These are phyloP conservation scores for Euzophera pinguis DNA, from an alignment of 2,888 invertebrate genomes.

Conservation along the genomic window DNA sequence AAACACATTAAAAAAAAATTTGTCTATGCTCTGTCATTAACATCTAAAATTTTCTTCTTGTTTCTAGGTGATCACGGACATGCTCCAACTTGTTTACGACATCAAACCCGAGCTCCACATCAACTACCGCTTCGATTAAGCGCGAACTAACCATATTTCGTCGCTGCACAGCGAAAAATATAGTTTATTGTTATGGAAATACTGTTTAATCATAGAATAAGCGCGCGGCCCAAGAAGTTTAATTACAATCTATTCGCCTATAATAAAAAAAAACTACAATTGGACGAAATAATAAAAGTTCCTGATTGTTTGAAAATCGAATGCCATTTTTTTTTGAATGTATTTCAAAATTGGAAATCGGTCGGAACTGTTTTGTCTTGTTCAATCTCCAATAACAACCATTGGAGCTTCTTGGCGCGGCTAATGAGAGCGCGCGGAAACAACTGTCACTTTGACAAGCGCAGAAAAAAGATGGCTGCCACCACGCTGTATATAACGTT, in stretches of 20 bases:
- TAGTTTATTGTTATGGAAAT: constrained; percentile 44
- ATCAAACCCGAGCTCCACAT: constrained; percentile 96
- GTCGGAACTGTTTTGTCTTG: too few relatives aligned
- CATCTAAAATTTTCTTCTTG: constrained; percentile 17
- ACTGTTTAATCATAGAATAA: constrained; percentile 37
- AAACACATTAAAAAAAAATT: background rate
- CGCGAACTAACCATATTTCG: background rate
- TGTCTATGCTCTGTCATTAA: background rate
- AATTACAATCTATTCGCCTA: background rate
- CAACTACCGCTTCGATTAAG: constrained; percentile 84
- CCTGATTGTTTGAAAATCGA: too few relatives aligned
- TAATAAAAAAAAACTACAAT: background rate
- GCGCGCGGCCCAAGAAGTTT: background rate
- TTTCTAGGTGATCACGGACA: constrained; percentile 86
- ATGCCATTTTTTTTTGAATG: too few relatives aligned
- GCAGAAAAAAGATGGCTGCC: constrained; percentile 31
- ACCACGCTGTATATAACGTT: constrained; percentile 48
- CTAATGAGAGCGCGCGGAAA: constrained; percentile 21
- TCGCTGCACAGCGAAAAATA: constrained; percentile 3
- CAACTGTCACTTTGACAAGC: constrained; percentile 24
- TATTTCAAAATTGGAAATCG: background rate
- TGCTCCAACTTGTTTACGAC: constrained; percentile 92
- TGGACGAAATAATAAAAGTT: too few relatives aligned
- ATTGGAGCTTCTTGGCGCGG: constrained; percentile 30
- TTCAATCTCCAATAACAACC: background rate